Percentiles rank a stretch among this genome's conserved stretches.
Evolutionary conservation across 2,888 invertebrate genomes (phyloP).

Genomic region (Acanthosoma haemorrhoidale): DNA sequence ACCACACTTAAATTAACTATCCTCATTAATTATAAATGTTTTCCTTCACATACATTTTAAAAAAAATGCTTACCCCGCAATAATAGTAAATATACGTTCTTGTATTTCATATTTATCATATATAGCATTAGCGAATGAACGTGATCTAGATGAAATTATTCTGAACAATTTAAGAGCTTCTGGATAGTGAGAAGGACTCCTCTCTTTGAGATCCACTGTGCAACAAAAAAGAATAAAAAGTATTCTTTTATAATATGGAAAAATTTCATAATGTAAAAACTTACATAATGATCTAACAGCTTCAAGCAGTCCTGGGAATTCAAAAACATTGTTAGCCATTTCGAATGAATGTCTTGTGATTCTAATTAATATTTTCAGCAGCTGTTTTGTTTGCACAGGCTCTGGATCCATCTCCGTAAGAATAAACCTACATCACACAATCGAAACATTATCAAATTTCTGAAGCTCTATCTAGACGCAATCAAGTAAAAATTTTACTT

Average conservation of each 20-base stretch:
- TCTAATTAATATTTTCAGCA: conserved; percentile 72
- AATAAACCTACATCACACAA: conserved; percentile 58
- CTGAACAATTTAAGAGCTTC: conserved; percentile 67
- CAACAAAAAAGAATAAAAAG: too few species aligned
- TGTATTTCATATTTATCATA: conserved; percentile 48
- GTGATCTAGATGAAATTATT: conserved; percentile 60
- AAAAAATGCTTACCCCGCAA: conserved; percentile 38
- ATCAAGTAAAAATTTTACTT: not conserved
- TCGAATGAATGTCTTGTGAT: conserved; percentile 70
- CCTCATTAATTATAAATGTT: too few species aligned
- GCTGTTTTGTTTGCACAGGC: conserved; percentile 65
- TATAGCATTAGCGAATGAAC: conserved; percentile 52
- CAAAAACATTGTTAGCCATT: conserved; percentile 58
- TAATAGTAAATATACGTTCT: conserved; percentile 39
- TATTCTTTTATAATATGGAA: too few species aligned
- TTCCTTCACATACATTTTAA: too few species aligned
- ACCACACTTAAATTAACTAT: not conserved
- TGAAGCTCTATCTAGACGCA: not conserved
- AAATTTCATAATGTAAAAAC: conserved; percentile 8
- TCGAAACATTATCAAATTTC: not conserved
- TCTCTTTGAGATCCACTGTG: conserved; percentile 44
- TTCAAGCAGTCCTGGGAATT: conserved; percentile 59
- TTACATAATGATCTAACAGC: conserved; percentile 36
- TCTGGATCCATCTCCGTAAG: conserved; percentile 63
- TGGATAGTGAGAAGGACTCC: conserved; percentile 44